phyloP scores from a whole-genome alignment of 2,113 vertebrate species.

The Pseudorectes ferrugineus region DNA sequence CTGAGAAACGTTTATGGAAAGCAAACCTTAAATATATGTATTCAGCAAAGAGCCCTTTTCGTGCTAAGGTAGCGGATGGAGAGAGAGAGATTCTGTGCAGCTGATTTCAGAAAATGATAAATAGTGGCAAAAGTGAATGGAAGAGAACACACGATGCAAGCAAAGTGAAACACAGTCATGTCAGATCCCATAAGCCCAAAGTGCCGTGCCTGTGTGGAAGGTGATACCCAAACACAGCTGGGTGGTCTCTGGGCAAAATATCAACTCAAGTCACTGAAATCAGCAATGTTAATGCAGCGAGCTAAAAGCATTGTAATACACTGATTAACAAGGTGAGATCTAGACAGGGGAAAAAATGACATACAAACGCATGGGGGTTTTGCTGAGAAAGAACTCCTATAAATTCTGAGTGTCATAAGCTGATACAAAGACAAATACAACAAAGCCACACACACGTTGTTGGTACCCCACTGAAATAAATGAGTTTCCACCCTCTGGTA shows the following conservation, averaged over 20 bases:
- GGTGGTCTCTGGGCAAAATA: not conserved
- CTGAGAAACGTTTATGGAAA: not conserved
- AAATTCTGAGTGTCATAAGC: not conserved
- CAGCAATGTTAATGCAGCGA: not conserved
- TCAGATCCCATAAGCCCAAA: not conserved
- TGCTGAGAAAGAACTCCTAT: not conserved
- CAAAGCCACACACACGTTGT: fast-evolving
- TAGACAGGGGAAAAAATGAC: fast-evolving
- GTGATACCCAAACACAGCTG: not conserved
- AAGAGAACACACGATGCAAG: not conserved
- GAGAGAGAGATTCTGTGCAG: not conserved
- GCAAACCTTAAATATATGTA: not conserved
- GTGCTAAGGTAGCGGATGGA: not conserved
- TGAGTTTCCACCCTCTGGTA: not conserved
- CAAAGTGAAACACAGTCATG: not conserved
- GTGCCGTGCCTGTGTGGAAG: not conserved
- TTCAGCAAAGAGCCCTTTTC: not conserved
- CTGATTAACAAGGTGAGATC: not conserved
- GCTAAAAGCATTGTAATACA: not conserved
- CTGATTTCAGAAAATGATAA: not conserved
- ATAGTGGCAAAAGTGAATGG: not conserved
- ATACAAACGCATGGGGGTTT: fast-evolving
- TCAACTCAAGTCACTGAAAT: not conserved
- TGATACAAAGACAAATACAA: not conserved
- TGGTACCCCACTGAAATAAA: not conserved